A percentile compares a stretch with the other conserved stretches of the same genome.
Conservation (phyloP, 2,113 vertebrate species). For the Scopus umbretta region DNA sequence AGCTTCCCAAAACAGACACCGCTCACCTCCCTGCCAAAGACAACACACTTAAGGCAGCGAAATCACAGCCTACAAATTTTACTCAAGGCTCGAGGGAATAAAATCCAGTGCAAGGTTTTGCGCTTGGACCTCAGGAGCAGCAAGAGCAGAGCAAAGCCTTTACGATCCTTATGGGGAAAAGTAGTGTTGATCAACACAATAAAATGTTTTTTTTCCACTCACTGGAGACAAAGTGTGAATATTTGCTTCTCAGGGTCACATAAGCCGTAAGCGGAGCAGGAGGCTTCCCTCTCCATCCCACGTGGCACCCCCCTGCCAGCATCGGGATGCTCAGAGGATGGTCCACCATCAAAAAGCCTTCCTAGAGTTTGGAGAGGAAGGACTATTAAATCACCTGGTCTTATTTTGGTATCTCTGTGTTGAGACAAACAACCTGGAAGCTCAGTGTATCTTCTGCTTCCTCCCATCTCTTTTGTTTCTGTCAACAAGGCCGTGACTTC, state of each 20-base stretch:
- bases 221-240: background rate
- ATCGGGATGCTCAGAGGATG: background rate
- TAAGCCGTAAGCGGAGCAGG: accelerated
- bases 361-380: background rate
- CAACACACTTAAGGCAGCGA: background rate
- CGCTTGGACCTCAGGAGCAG: background rate
- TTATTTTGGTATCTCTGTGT: background rate
- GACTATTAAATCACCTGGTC: background rate
- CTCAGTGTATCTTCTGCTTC: background rate
- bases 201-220: background rate
- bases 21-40: background rate
- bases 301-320: accelerated
- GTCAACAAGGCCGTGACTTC: background rate
- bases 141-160: background rate
- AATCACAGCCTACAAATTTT: constrained; percentile 2
- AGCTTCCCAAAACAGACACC: background rate
- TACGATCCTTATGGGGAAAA: background rate
- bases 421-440: background rate
- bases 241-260: background rate
- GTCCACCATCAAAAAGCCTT: background rate
- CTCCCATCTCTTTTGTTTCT: background rate
- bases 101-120: background rate
- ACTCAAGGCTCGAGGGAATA: background rate
- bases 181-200: accelerated
- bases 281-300: background rate